These are phyloP conservation scores for Clinocottus analis DNA, from an alignment of 2,113 vertebrate species.

Conservation along the genomic window DNA sequence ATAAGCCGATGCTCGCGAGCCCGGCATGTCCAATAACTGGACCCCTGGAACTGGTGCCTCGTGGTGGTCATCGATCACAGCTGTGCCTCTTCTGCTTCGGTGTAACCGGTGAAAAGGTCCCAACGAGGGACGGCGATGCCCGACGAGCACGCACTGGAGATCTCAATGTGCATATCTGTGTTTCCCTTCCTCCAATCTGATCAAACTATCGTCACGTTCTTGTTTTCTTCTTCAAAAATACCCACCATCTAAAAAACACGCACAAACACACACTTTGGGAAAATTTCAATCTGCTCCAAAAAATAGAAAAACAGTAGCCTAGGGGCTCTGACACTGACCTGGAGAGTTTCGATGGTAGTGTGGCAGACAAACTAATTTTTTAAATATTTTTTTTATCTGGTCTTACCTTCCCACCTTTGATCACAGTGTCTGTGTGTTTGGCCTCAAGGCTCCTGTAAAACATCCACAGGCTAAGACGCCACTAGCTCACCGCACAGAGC, in stretches of 20 bases:
- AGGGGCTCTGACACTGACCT: slow-evolving; percentile 8
- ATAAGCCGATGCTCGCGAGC: neutral
- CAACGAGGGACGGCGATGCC: neutral
- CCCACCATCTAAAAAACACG: neutral
- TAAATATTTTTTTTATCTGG: neutral
- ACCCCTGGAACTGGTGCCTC: neutral
- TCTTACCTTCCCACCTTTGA: slow-evolving; percentile 61
- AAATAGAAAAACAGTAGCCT: slow-evolving; percentile 5
- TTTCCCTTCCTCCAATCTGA: neutral
- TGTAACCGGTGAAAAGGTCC: neutral
- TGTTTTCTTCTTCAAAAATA: neutral
- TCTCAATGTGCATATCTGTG: neutral
- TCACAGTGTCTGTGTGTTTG: slow-evolving; percentile 65
- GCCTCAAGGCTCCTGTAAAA: slow-evolving; percentile 72
- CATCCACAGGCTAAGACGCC: slow-evolving; percentile 54
- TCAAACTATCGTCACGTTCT: neutral
- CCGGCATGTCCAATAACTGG: neutral
- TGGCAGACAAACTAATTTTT: slow-evolving; percentile 28
- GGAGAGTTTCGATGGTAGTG: slow-evolving; percentile 37
- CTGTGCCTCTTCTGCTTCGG: neutral
- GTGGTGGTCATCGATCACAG: neutral
- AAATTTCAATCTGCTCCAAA: neutral
- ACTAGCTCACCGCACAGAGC: slow-evolving; percentile 53
- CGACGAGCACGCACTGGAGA: neutral
- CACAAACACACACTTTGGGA: neutral